Evolutionary conservation across 2,113 vertebrate genomes (phyloP).

Genomic region (Mohoua ochrocephala): DNA sequence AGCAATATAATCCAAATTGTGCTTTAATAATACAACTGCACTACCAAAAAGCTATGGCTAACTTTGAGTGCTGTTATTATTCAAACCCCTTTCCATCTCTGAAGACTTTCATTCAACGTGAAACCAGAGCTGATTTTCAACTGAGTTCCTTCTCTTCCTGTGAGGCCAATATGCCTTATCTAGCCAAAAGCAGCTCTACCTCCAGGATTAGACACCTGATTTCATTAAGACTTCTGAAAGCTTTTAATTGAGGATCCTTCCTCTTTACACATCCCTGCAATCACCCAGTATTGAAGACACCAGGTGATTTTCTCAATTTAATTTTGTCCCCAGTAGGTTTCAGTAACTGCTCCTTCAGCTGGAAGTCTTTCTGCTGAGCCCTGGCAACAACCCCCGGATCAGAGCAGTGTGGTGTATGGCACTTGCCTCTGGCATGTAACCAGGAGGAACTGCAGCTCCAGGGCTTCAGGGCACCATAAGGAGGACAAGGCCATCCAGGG

Average conservation of each 20-base stretch:
- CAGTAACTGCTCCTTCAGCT: not conserved
- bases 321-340: not conserved
- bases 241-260: not conserved
- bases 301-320: not conserved
- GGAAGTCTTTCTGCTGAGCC: not conserved
- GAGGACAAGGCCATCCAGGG: not conserved
- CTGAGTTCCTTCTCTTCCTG: not conserved
- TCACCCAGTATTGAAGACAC: not conserved
- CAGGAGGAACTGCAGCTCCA: not conserved
- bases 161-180: not conserved
- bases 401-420: accelerated
- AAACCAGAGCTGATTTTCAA: not conserved
- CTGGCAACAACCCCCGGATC: not conserved
- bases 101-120: not conserved
- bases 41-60: not conserved
- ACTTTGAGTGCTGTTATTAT: not conserved
- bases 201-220: not conserved
- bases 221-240: not conserved
- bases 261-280: not conserved
- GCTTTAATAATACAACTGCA: not conserved
- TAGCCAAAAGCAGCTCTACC: not conserved
- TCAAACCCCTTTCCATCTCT: not conserved
- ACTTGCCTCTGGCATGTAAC: accelerated
- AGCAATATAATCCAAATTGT: not conserved
- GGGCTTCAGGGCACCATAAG: not conserved